Conservation (phyloP, 2,113 vertebrate genomes). For the Glaucomys volans region DNA sequence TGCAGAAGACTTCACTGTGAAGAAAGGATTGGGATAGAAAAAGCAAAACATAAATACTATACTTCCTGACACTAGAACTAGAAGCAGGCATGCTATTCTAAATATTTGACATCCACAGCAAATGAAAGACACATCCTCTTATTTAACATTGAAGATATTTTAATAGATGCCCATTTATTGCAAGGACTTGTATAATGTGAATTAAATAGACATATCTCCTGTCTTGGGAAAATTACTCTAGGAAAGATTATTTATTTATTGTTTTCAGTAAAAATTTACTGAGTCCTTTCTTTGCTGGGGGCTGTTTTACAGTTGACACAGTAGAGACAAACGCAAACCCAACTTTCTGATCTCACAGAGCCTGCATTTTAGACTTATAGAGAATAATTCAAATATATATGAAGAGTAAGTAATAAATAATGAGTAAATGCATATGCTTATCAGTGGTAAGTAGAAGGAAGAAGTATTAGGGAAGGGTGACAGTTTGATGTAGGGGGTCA, state of each 20-base stretch:
- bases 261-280: neutral
- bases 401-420: neutral
- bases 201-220: neutral
- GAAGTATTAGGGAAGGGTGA: fast-evolving
- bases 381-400: neutral
- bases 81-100: neutral
- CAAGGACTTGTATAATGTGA: neutral
- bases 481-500: neutral
- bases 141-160: neutral
- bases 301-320: neutral
- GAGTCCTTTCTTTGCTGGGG: no score
- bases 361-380: neutral
- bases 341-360: neutral
- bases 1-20: neutral
- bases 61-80: neutral
- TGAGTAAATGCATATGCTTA: no score
- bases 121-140: neutral
- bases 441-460: fast-evolving
- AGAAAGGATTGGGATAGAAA: neutral
- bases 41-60: neutral
- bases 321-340: neutral
- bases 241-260: neutral
- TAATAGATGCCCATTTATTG: neutral
- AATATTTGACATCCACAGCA: neutral
- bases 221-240: neutral